A percentile compares a stretch with the other conserved stretches of the same genome.
Evolutionary conservation across 2,113 vertebrate species (phyloP).

Genomic region (Macroglossus sobrinus): DNA sequence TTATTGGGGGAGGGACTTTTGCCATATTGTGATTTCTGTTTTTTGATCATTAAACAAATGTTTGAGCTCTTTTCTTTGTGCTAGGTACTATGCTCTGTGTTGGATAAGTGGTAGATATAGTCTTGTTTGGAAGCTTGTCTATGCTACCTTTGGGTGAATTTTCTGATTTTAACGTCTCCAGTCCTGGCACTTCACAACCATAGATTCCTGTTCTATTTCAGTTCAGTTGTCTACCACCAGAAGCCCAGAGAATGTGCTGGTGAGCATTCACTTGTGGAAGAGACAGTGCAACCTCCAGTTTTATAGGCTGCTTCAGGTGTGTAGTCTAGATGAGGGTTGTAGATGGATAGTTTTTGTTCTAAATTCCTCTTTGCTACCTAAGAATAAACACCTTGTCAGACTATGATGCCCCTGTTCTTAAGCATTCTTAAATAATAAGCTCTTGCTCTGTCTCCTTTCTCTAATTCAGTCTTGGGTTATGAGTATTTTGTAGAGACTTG

Average conservation of each 20-base stretch:
- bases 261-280: not conserved
- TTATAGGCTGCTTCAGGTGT: not conserved
- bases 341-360: not conserved
- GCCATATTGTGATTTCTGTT: not conserved
- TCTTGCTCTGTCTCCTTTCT: not conserved
- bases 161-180: not conserved
- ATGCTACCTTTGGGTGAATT: constrained; percentile 7
- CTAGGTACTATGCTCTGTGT: not conserved
- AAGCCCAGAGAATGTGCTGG: not conserved
- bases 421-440: not conserved
- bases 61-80: not conserved
- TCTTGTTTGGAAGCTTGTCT: not conserved
- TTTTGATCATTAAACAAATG: not conserved
- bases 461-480: not conserved
- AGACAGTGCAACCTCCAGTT: not conserved
- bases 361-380: constrained; percentile 17
- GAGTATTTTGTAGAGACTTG: constrained; percentile 29
- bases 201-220: not conserved
- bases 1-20: not conserved
- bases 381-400: not conserved
- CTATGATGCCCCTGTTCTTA: not conserved
- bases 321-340: not conserved
- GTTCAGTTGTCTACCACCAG: not conserved
- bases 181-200: not conserved
- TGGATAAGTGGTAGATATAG: not conserved